Percentiles rank a stretch among this genome's conserved stretches.
phyloP scores from a whole-genome alignment of 2,888 invertebrate species.

The Acleris holmiana region DNA sequence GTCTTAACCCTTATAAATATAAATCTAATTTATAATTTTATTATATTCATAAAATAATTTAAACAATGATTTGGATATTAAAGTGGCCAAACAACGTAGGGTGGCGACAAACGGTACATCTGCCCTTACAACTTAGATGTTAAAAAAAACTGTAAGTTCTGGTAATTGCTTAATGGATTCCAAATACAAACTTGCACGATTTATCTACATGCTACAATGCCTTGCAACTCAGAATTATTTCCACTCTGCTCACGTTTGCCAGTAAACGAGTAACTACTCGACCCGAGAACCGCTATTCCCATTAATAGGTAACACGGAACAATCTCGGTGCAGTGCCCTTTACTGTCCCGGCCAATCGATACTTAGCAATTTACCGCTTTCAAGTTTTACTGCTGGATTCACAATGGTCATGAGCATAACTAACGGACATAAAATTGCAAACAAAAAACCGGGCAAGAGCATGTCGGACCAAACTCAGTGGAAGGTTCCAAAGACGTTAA shows the following conservation, averaged over 20 bases:
- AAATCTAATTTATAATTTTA: no score
- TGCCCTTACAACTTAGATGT: no score
- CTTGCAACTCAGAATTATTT: conserved; percentile 12
- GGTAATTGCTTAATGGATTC: not conserved
- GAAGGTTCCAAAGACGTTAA: no score
- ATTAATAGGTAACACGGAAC: conserved; percentile 63
- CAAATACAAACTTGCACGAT: not conserved
- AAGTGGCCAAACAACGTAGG: no score
- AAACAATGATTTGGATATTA: no score
- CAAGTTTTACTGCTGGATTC: conserved; percentile 54
- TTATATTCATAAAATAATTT: no score
- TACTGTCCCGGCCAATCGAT: conserved; percentile 64
- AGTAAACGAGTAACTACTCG: conserved; percentile 23
- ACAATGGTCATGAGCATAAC: conserved; percentile 43
- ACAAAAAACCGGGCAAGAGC: no score
- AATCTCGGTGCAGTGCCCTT: conserved; percentile 65
- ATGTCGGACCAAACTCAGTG: no score
- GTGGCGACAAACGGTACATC: no score
- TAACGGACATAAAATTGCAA: no score
- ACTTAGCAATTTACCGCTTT: conserved; percentile 67
- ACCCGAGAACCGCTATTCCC: conserved; percentile 50
- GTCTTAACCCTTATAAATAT: no score
- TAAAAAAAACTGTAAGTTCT: no score
- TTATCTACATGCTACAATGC: not conserved
- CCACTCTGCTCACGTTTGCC: conserved; percentile 18